phyloP scores from a whole-genome alignment of 2,113 vertebrate species.

The Dermatemys mawii region DNA sequence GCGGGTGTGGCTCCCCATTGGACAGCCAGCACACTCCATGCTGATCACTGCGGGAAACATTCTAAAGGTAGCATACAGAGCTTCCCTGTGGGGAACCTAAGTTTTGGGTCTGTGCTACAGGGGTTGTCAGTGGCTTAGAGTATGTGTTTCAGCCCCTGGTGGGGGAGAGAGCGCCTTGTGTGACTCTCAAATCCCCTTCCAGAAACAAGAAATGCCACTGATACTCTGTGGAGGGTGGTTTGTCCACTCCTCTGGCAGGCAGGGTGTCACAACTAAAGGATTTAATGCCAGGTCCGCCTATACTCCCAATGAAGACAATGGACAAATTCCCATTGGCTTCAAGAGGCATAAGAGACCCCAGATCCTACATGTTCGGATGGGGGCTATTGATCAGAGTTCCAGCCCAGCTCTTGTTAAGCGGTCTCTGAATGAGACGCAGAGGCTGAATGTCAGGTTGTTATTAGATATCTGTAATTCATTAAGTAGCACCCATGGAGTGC shows the following conservation, averaged over 20 bases:
- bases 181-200: not conserved
- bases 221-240: not conserved
- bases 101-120: not conserved
- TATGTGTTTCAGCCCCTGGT: not conserved
- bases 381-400: not conserved
- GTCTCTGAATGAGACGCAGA: not conserved
- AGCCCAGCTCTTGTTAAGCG: not conserved
- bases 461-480: slow-evolving; percentile 40
- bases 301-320: not conserved
- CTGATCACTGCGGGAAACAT: not conserved
- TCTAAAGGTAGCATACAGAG: not conserved
- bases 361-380: not conserved
- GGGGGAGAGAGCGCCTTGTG: not conserved
- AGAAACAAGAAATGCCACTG: not conserved
- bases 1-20: not conserved
- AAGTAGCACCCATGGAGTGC: slow-evolving; percentile 7
- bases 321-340: not conserved
- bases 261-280: not conserved
- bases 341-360: fast-evolving
- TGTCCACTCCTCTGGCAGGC: not conserved
- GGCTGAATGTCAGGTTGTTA: slow-evolving; percentile 42
- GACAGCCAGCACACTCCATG: fast-evolving
- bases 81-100: not conserved
- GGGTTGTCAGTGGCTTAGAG: not conserved
- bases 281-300: not conserved